These are phyloP conservation scores for Platycercus adscitus DNA, from an alignment of 2,113 vertebrate genomes.

Conservation along the genomic window DNA sequence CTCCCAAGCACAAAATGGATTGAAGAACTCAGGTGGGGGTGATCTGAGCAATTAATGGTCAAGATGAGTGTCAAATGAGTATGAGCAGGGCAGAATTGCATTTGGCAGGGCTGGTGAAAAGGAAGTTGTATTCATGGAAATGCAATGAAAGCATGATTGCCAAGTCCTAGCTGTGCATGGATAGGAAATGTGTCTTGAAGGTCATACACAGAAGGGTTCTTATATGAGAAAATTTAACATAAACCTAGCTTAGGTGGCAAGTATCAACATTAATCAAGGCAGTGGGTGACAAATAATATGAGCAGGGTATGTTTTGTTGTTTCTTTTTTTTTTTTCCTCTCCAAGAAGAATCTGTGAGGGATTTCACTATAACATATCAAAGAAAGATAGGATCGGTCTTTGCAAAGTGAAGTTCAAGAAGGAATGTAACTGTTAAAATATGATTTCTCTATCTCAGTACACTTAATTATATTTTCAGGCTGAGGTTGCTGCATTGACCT, in stretches of 20 bases:
- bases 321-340: not conserved
- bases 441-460: not conserved
- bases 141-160: not conserved
- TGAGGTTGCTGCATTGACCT: not conserved
- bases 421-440: not conserved
- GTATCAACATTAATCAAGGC: not conserved
- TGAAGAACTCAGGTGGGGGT: accelerated
- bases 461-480: not conserved
- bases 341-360: not conserved
- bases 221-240: not conserved
- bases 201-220: not conserved
- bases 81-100: not conserved
- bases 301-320: not conserved
- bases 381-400: not conserved
- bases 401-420: not conserved
- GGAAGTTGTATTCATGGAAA: not conserved
- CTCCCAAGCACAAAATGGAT: not conserved
- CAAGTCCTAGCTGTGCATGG: not conserved
- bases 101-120: not conserved
- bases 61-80: not conserved
- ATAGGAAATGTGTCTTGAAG: not conserved
- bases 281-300: not conserved
- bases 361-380: not conserved
- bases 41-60: not conserved
- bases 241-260: not conserved